Percentiles rank a stretch among this genome's conserved stretches.
phyloP scores from a whole-genome alignment of 2,113 vertebrate genomes.

The Sclerurus mexicanus region DNA sequence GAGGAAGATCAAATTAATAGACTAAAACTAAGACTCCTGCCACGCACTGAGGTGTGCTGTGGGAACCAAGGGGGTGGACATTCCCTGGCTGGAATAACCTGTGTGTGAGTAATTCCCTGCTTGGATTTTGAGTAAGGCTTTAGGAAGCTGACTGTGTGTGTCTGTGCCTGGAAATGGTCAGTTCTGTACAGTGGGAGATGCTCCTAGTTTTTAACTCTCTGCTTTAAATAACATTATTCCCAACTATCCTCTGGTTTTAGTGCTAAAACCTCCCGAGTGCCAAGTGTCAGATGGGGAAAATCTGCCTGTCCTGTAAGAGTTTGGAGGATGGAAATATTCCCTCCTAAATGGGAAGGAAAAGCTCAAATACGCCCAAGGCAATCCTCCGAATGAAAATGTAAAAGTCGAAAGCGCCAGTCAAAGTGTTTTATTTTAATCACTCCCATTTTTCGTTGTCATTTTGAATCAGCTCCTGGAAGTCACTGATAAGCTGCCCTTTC shows the following conservation, averaged over 20 bases:
- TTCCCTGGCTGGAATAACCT: neutral
- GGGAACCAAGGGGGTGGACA: slow-evolving; percentile 56
- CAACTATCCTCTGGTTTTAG: neutral
- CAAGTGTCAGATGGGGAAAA: neutral
- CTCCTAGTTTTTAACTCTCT: neutral
- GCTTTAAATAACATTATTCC: neutral
- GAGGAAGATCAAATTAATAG: neutral
- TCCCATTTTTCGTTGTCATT: neutral
- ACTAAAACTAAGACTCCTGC: neutral
- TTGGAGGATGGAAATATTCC: neutral
- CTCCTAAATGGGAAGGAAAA: neutral
- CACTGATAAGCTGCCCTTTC: neutral
- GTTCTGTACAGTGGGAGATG: neutral
- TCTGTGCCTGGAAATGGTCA: neutral
- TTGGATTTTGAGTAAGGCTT: slow-evolving; percentile 13
- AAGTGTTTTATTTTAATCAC: neutral
- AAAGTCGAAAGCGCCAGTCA: neutral
- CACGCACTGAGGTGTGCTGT: neutral
- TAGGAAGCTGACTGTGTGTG: neutral
- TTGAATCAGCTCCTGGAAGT: neutral
- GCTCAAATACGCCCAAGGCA: neutral
- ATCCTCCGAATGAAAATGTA: neutral
- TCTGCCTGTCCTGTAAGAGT: neutral
- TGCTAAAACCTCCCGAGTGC: neutral
- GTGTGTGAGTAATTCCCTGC: slow-evolving; percentile 42